phyloP scores from a whole-genome alignment of 2,797 vertebrate species.

The Alauda arvensis region DNA sequence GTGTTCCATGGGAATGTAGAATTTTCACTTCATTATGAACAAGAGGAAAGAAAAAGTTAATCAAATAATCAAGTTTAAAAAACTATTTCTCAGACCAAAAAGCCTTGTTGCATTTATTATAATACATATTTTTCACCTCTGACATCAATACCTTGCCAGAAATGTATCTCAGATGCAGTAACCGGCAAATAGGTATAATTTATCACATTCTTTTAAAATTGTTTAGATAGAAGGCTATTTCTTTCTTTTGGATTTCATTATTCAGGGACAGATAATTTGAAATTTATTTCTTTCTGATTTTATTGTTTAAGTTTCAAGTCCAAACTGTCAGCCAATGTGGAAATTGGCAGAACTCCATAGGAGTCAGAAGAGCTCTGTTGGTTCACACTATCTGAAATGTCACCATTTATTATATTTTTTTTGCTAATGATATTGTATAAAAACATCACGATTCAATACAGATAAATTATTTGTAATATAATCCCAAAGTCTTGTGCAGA shows the following conservation, averaged over 20 bases:
- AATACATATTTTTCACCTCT: slow-evolving; percentile 4
- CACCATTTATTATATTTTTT: not conserved
- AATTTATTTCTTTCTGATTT: slow-evolving; percentile 45
- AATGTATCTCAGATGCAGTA: not conserved
- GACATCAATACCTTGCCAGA: not conserved
- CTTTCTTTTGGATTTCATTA: slow-evolving; percentile 28
- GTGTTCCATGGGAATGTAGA: not conserved
- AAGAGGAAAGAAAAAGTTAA: not conserved
- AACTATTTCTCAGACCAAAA: not conserved
- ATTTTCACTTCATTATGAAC: slow-evolving; percentile 9
- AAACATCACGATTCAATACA: slow-evolving; percentile 45
- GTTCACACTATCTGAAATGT: slow-evolving; percentile 31
- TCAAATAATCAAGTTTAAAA: not conserved
- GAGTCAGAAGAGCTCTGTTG: not conserved
- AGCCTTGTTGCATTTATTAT: not conserved
- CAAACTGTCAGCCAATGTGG: not conserved
- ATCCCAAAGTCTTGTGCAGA: slow-evolving; percentile 33
- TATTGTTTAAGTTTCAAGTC: slow-evolving; percentile 10
- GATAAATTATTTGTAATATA: slow-evolving; percentile 59
- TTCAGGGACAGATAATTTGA: slow-evolving; percentile 28
- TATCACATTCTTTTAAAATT: slow-evolving; percentile 15
- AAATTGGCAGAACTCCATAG: slow-evolving; percentile 22
- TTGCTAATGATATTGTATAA: slow-evolving; percentile 51
- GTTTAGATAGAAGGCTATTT: slow-evolving; percentile 15
- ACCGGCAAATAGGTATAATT: slow-evolving; percentile 5